Evolutionary conservation across 2,888 invertebrate genomes (phyloP).

Genomic region (Cephus spinipes): DNA sequence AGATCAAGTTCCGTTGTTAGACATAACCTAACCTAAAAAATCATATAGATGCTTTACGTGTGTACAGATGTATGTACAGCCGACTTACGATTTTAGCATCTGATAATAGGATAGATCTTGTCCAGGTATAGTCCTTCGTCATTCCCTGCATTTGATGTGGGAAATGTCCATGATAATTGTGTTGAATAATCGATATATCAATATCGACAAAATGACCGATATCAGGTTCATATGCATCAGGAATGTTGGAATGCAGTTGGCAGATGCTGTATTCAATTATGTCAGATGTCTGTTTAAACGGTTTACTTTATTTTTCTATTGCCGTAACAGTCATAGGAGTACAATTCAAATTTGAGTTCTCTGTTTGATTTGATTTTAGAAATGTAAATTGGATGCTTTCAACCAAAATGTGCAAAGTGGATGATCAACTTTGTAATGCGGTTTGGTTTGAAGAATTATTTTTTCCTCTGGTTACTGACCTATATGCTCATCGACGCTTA

Average conservation of each 20-base stretch:
- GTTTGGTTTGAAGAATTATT: neutral
- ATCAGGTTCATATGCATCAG: too few relatives aligned
- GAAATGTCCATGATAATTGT: neutral
- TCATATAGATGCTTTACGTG: neutral
- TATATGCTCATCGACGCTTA: conserved; percentile 14
- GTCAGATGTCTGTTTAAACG: neutral
- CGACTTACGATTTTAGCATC: neutral
- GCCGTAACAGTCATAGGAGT: neutral
- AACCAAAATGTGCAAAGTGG: neutral
- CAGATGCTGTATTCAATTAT: neutral
- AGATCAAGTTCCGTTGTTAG: neutral
- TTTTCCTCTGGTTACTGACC: conserved; percentile 14
- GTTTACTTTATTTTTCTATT: neutral
- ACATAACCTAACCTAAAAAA: neutral
- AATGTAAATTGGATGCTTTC: neutral
- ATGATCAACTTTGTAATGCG: neutral
- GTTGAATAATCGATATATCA: neutral
- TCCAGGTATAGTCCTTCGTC: neutral
- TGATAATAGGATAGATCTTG: neutral
- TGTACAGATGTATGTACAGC: neutral
- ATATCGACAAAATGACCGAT: neutral
- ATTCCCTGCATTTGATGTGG: neutral
- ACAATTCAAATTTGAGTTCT: neutral
- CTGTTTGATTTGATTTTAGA: neutral
- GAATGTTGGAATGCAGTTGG: neutral